Evolutionary conservation across 1,140 invertebrate genomes (phyloP).

Genomic region (Hycleus cichorii): DNA sequence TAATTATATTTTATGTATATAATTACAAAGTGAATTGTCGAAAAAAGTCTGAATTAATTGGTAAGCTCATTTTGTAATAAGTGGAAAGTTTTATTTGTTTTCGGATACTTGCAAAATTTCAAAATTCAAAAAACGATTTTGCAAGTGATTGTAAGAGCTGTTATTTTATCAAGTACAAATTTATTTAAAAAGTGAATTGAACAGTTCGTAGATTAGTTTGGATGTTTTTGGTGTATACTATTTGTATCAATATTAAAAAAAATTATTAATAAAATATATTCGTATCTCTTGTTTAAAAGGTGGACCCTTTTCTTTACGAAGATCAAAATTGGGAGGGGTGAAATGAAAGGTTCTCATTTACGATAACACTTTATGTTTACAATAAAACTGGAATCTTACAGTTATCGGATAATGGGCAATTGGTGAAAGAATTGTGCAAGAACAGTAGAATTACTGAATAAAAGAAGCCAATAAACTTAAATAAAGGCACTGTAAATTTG

Average conservation of each 20-base stretch:
- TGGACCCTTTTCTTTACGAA: no score
- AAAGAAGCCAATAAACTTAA: constrained; percentile 1
- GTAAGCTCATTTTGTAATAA: constrained; percentile 29
- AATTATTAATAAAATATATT: constrained; percentile 30
- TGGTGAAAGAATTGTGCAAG: background rate
- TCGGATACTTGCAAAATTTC: constrained; percentile 20
- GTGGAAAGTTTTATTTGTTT: constrained; percentile 18
- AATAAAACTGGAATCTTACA: background rate
- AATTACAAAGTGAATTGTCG: constrained; percentile 20
- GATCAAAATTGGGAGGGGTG: background rate
- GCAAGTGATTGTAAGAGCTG: constrained; percentile 25
- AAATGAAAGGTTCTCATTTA: background rate
- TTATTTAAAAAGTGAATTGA: constrained; percentile 33
- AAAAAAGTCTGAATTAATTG: constrained; percentile 31
- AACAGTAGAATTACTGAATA: background rate
- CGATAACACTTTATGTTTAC: background rate
- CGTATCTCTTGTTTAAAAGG: constrained; percentile 29
- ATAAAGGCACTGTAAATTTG: constrained; percentile 3
- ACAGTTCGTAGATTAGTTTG: constrained; percentile 31
- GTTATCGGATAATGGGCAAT: background rate
- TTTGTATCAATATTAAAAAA: constrained; percentile 31
- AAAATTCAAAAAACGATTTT: constrained; percentile 9
- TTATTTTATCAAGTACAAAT: constrained; percentile 37
- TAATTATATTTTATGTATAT: constrained; percentile 1
- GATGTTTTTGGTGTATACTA: constrained; percentile 37